phyloP scores from a whole-genome alignment of 2,888 invertebrate species.

The Salpingus planirostris region DNA sequence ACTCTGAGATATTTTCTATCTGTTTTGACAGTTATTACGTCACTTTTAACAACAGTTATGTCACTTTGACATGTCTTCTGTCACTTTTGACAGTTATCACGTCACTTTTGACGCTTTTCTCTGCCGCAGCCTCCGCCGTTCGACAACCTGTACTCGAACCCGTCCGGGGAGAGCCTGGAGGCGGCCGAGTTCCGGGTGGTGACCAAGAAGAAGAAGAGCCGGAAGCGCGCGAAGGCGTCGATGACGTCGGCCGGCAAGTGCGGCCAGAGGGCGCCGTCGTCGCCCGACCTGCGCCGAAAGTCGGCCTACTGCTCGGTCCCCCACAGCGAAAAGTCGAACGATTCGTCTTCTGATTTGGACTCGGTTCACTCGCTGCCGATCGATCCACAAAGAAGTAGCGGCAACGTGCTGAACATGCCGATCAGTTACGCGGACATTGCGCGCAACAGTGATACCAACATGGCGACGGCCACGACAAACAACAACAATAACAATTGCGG shows the following conservation, averaged over 20 bases:
- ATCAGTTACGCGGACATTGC: constrained; percentile 78
- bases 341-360: constrained; percentile 75
- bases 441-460: constrained; percentile 33
- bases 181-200: constrained; percentile 74
- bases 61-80: no score
- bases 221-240: constrained; percentile 42
- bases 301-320: constrained; percentile 73
- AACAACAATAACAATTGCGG: constrained; percentile 2
- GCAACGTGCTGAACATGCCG: constrained; percentile 27
- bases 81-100: no score
- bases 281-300: constrained; percentile 45
- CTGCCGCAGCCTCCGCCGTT: constrained; percentile 25
- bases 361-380: constrained; percentile 78
- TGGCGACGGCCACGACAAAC: not conserved
- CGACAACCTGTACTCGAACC: constrained; percentile 32
- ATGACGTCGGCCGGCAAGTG: constrained; percentile 3
- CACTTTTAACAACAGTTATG: no score
- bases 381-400: constrained; percentile 27
- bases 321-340: constrained; percentile 72
- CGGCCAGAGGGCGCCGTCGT: constrained; percentile 15
- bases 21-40: no score
- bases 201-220: constrained; percentile 72
- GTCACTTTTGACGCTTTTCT: no score
- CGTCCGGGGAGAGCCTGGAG: constrained; percentile 41
- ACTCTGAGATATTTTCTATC: no score